Evolutionary conservation across 2,113 vertebrate species (phyloP).

Genomic region (Odocoileus virginianus): DNA sequence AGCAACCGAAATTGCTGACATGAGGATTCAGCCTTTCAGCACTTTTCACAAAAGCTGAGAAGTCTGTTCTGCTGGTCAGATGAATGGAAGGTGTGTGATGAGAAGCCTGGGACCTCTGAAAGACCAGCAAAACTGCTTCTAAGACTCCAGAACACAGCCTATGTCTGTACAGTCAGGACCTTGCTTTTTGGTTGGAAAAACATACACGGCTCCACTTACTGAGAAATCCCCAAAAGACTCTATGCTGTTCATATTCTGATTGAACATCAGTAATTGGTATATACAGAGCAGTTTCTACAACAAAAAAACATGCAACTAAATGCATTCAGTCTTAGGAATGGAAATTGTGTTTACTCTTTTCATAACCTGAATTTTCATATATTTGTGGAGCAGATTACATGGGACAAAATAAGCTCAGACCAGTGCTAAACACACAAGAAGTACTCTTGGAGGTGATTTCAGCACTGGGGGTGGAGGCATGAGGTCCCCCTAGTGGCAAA

Average conservation of each 20-base stretch:
- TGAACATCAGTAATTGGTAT: neutral
- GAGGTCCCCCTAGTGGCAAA: neutral
- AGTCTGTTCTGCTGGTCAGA: neutral
- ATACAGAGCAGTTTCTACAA: neutral
- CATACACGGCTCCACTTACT: neutral
- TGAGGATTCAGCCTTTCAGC: slow-evolving; percentile 54
- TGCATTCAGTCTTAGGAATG: neutral
- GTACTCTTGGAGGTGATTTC: neutral
- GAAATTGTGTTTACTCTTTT: neutral
- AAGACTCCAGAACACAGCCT: neutral
- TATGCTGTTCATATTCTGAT: neutral
- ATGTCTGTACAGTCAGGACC: neutral
- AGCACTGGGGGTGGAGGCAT: neutral
- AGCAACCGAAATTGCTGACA: slow-evolving; percentile 70
- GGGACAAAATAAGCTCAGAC: neutral
- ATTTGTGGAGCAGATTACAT: neutral
- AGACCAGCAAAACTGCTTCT: neutral
- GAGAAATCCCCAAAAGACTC: neutral
- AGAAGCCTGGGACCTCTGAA: neutral
- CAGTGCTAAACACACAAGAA: neutral
- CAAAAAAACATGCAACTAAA: neutral
- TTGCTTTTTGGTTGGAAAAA: neutral
- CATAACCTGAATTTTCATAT: neutral
- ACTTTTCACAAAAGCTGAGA: slow-evolving; percentile 1
- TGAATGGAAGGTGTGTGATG: neutral